Evolutionary conservation across 2,113 vertebrate species (phyloP), one percentile per base, ranked within the genome.

Genomic region (Nesoenas mayeri): DNA sequence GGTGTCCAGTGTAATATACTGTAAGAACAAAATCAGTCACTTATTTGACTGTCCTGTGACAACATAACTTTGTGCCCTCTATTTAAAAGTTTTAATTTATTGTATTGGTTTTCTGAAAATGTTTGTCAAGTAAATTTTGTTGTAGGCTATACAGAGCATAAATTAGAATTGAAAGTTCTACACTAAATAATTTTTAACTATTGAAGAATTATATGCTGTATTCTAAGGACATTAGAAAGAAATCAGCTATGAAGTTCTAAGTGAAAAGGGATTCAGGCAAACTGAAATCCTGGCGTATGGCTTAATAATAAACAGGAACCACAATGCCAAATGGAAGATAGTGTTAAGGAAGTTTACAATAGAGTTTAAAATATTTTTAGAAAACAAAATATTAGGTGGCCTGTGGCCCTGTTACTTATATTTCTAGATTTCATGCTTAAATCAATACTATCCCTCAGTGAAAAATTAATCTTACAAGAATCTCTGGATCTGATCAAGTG

Each of bases 241-340:
- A 83, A 88, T 88, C 91, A 89, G 71, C 80, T 97, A 48, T 97
- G 81, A 97, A 28, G 57, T 96, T 65, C 69, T 70, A 81, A 87
- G 66, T 90, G 86, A 95, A 94, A 96, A 95, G 91, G 84, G 88
- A 95, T 94, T 95, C 97, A 90, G 91, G 58, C 71, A 71, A 94
- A 32, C 32, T 96, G 95, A 97, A 89, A 85, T 96, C 73, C 87
- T 98, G 80, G 94, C 72, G 89, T 93, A 84, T 36, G 83, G 91
- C 81, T 85, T 84, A 72, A 51, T 97, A 93, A 94, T 94, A 95
- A 83, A 58, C 6, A 13, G 85, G 71, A 94, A 90, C 48, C 67
- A 90, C 71, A 58, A 96, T 98, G 91, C 92, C 96, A 98, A 97
- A 97, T 98, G 93, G 85, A 97, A 91, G 40, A 95, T 13, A 47